Percentiles rank a stretch among this genome's conserved stretches.
Evolutionary conservation across 2,113 vertebrate species (phyloP).

Genomic region (Sturnus vulgaris): DNA sequence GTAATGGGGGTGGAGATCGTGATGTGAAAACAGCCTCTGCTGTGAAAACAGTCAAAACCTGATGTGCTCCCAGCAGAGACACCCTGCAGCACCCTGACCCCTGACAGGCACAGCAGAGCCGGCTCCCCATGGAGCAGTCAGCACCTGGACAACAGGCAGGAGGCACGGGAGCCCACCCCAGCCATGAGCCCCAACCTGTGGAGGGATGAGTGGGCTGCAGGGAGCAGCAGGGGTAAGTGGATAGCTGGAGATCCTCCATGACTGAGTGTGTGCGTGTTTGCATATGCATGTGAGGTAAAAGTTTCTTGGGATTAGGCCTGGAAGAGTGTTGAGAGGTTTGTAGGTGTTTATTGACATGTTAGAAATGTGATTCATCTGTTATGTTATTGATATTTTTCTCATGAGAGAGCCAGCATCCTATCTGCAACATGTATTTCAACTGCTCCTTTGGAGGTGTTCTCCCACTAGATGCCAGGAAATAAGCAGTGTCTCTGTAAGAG

Average conservation of each 20-base stretch:
- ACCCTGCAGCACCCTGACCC: neutral
- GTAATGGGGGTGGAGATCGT: fast-evolving
- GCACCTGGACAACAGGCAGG: neutral
- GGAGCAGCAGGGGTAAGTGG: neutral
- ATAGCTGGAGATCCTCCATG: neutral
- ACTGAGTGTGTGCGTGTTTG: fast-evolving
- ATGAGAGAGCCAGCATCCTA: neutral
- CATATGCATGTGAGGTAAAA: fast-evolving
- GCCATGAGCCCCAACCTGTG: fast-evolving
- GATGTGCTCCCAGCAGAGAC: neutral
- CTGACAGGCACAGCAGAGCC: fast-evolving
- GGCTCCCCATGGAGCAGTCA: fast-evolving
- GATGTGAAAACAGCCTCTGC: neutral
- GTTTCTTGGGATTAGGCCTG: neutral
- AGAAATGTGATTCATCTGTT: neutral
- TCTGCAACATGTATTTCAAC: neutral
- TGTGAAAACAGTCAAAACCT: neutral
- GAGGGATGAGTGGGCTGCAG: neutral
- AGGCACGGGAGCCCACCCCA: fast-evolving
- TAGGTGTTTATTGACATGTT: neutral
- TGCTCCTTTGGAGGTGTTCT: neutral
- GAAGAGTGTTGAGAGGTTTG: neutral
- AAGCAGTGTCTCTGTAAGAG: neutral
- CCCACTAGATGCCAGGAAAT: neutral
- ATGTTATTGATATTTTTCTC: neutral